Conservation (phyloP, 2,888 invertebrate species). For the Clepsis dumicolana region DNA sequence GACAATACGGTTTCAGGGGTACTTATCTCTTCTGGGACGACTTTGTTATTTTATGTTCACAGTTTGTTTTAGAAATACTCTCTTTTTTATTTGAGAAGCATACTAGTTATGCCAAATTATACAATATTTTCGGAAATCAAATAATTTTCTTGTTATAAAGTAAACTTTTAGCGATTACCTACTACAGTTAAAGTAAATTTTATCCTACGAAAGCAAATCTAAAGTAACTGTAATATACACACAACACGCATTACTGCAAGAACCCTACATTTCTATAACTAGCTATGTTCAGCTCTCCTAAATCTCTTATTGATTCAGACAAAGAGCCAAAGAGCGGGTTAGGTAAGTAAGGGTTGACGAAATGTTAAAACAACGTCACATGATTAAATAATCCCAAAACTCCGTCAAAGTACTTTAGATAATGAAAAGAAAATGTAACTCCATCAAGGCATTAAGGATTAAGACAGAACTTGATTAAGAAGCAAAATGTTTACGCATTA, state of each 20-base stretch:
- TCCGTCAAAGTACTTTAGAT: conserved; percentile 17
- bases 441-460: conserved; percentile 8
- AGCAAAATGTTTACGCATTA: background rate
- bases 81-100: background rate
- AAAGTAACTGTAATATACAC: background rate
- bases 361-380: conserved; percentile 21
- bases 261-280: background rate
- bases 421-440: conserved; percentile 5
- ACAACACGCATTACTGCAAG: background rate
- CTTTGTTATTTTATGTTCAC: conserved; percentile 55
- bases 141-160: too few species aligned
- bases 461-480: background rate
- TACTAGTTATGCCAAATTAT: conserved; percentile 3
- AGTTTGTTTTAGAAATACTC: conserved; percentile 47
- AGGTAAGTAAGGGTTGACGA: background rate
- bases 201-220: background rate
- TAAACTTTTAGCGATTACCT: too few species aligned
- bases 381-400: conserved; percentile 15
- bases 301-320: conserved; percentile 11
- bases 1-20: conserved; percentile 50
- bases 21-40: conserved; percentile 50
- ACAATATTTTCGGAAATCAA: background rate
- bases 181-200: too few species aligned
- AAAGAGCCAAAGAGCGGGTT: background rate
- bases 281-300: background rate